Evolutionary conservation across 2,888 invertebrate species (phyloP).

Genomic region (Diplolepis rosae): DNA sequence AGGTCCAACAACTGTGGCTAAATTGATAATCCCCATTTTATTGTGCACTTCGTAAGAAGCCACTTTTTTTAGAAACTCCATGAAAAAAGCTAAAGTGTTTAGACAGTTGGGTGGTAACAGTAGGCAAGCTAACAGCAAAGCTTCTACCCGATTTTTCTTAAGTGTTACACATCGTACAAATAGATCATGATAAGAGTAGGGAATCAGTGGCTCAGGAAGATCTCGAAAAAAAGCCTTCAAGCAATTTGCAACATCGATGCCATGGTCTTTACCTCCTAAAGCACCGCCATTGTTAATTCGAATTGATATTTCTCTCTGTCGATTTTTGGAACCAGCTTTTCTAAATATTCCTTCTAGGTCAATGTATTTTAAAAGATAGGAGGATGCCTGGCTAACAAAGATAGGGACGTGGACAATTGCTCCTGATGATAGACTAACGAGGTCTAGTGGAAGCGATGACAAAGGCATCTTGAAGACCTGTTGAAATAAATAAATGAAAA

Average conservation of each 20-base stretch:
- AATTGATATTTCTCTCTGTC: conserved; percentile 89
- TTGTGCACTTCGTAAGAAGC: conserved; percentile 82
- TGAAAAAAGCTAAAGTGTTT: conserved; percentile 86
- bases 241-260: conserved; percentile 90
- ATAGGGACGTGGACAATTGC: conserved; percentile 83
- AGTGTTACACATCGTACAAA: conserved; percentile 82
- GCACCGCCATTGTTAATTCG: conserved; percentile 82
- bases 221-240: conserved; percentile 90
- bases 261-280: conserved; percentile 83
- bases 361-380: conserved; percentile 81
- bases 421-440: conserved; percentile 80
- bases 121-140: conserved; percentile 81
- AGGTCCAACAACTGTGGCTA: conserved; percentile 90
- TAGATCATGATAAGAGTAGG: conserved; percentile 82
- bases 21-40: conserved; percentile 88
- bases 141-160: conserved; percentile 78
- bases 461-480: conserved; percentile 77
- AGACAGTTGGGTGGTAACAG: conserved; percentile 86
- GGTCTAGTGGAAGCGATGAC: conserved; percentile 75
- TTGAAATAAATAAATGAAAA: conserved; percentile 47
- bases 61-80: conserved; percentile 85
- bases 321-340: conserved; percentile 88
- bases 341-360: conserved; percentile 90
- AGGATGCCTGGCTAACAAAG: conserved; percentile 83
- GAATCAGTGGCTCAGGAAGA: conserved; percentile 90